Percentiles rank a stretch among this genome's conserved stretches.
Conservation (phyloP, 2,797 vertebrate genomes). For the Threskiornis aethiopicus region DNA sequence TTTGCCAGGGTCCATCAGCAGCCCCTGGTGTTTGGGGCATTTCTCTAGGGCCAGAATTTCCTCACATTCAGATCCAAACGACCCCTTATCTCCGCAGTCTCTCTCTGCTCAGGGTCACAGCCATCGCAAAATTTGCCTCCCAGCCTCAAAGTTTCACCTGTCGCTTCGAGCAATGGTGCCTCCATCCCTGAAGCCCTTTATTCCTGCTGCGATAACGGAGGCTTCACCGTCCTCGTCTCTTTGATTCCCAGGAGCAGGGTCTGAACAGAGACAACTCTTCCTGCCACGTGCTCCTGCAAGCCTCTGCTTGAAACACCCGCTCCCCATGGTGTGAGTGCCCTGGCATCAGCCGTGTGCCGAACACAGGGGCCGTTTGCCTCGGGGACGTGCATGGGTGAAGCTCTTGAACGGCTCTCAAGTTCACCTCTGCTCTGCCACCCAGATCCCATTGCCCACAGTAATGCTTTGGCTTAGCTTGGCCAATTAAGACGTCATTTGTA, state of each 20-base stretch:
- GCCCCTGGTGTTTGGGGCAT: not conserved
- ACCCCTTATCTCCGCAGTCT: rapidly evolving
- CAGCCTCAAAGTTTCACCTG: not conserved
- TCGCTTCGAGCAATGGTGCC: not conserved
- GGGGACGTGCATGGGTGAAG: not conserved
- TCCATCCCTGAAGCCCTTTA: not conserved
- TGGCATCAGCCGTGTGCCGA: not conserved
- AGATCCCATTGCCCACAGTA: not conserved
- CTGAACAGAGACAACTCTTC: not conserved
- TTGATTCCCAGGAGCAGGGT: not conserved
- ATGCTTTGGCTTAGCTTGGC: not conserved
- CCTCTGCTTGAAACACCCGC: not conserved
- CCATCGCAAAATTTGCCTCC: not conserved
- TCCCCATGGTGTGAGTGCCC: rapidly evolving
- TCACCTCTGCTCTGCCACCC: not conserved
- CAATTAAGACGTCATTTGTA: not conserved
- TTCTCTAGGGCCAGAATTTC: not conserved
- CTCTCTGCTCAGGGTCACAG: not conserved
- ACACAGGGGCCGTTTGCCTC: not conserved
- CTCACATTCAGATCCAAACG: not conserved
- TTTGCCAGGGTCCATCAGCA: not conserved
- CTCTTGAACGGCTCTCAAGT: not conserved
- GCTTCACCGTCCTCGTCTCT: not conserved
- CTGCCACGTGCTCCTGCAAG: not conserved
- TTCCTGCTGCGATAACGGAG: not conserved